A percentile compares a stretch with the other conserved stretches of the same genome.
Evolutionary conservation across 2,888 invertebrate species (phyloP).

Genomic region (Diadegma fenestrale): DNA sequence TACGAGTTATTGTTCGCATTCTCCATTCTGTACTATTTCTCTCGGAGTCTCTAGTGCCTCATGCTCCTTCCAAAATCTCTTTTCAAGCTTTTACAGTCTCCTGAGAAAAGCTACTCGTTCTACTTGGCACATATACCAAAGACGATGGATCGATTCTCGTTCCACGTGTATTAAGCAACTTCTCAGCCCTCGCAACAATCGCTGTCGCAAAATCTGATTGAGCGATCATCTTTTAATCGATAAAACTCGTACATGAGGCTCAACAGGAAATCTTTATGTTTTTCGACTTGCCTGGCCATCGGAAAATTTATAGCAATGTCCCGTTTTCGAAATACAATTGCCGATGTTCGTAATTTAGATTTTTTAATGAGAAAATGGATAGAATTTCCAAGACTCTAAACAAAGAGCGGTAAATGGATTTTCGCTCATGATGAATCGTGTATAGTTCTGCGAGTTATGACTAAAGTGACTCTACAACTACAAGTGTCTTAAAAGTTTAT

Average conservation of each 20-base stretch:
- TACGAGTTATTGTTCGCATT: constrained; percentile 72
- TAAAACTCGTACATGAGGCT: neutral
- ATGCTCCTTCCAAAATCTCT: constrained; percentile 50
- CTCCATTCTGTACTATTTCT: constrained; percentile 60
- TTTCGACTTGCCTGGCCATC: neutral
- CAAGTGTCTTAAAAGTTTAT: neutral
- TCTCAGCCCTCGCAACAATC: neutral
- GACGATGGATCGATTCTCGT: constrained; percentile 45
- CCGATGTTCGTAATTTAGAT: neutral
- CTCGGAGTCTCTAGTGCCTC: constrained; percentile 30
- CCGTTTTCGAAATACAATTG: neutral
- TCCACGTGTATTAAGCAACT: neutral
- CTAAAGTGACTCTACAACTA: neutral
- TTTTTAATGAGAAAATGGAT: neutral
- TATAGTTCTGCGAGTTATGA: constrained; percentile 29
- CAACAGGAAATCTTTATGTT: neutral
- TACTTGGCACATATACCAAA: constrained; percentile 22
- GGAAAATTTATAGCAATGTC: neutral
- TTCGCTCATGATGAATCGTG: neutral
- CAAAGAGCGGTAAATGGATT: neutral
- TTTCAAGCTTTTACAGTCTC: constrained; percentile 46
- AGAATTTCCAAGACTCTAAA: neutral
- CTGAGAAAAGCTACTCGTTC: constrained; percentile 13
- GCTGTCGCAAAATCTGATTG: neutral
- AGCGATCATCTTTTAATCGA: neutral